Conservation (phyloP, 2,888 invertebrate genomes). For the Gibbula magus region DNA sequence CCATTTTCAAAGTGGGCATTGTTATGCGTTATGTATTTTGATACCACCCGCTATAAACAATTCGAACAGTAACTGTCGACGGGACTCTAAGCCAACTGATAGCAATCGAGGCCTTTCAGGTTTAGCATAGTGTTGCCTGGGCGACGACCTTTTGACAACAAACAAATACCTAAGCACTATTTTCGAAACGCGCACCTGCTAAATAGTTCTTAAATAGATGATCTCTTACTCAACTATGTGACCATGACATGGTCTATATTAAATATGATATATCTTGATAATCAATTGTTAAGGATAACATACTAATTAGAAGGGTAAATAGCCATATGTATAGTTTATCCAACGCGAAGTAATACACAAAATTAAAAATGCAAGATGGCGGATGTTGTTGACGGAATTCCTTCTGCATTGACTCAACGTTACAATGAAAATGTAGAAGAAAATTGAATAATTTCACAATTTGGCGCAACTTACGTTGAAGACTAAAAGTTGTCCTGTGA, state of each 20-base stretch:
- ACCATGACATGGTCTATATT: too few species aligned
- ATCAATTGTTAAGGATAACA: too few species aligned
- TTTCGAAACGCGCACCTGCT: background rate
- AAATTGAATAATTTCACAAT: background rate
- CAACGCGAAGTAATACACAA: background rate
- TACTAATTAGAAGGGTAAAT: too few species aligned
- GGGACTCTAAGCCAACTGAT: background rate
- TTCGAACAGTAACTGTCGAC: background rate
- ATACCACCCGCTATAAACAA: background rate
- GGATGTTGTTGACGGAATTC: constrained; percentile 21
- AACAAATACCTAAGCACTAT: background rate
- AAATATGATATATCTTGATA: too few species aligned
- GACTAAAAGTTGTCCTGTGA: too few species aligned
- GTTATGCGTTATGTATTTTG: background rate
- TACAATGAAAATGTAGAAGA: constrained; percentile 9
- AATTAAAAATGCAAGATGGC: constrained; percentile 10
- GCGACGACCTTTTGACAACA: constrained; percentile 20
- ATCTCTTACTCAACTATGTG: too few species aligned
- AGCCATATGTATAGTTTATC: background rate
- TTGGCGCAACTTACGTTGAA: too few species aligned
- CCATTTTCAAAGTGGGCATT: too few species aligned
- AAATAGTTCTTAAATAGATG: background rate
- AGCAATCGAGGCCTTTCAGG: constrained; percentile 10
- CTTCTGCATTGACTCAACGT: background rate
- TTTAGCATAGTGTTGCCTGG: constrained; percentile 19